Base-by-base conservation (phyloP, 23 tunicate genomes). In the Diplosoma virens region DNA sequence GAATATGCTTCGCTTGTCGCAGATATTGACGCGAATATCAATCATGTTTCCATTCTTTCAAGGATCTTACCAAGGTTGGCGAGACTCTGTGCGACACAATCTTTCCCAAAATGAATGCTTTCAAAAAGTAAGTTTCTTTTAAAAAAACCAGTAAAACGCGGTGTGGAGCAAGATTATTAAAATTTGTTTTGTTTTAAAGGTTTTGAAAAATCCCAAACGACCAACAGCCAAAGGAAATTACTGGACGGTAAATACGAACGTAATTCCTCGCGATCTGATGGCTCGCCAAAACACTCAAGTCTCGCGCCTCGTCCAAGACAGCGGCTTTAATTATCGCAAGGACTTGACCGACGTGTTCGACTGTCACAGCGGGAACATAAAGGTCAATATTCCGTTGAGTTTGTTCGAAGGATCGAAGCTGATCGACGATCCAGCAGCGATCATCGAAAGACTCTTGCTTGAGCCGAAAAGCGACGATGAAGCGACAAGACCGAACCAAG, bases 1-100 rank as follows among this genome's bases (percentile, higher is more conserved):
- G 31, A 94, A 94, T 47, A 88, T 77, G 50, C 78, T 94, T 29
- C 84, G 92, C 25, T 37, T 94, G 71, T 78, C 89, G 14, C 95
- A 94, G 50, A 94, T 94, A 21, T 73, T 94, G 33, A 83, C 76
- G 59, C 79, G 99, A 66, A 94, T 94, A 11, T 83, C 95, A 0
- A 91, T 88, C 47, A 94, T 94, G 99, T 94, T 94, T 79, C 99
- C 99, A 23, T 94, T 94, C 59, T 94, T 94, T 73, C 85, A 85
- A 35, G 94, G 90, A 41, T 46, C 84, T 22, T 94, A 94, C 37
- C 95, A 88, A 64, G 99, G 99, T 14, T 94, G 99, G 99, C 73
- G 94, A 46, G 99, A 94, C 67, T 94, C 99, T 16, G 87, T 94
- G 23, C 79, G 99, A 9, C 99, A 94, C 76, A 94, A 94, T 80